Evolutionary conservation across 2,888 invertebrate species (phyloP), one percentile per base, ranked within the genome.

Genomic region (Pardosa pseudoannulata): DNA sequence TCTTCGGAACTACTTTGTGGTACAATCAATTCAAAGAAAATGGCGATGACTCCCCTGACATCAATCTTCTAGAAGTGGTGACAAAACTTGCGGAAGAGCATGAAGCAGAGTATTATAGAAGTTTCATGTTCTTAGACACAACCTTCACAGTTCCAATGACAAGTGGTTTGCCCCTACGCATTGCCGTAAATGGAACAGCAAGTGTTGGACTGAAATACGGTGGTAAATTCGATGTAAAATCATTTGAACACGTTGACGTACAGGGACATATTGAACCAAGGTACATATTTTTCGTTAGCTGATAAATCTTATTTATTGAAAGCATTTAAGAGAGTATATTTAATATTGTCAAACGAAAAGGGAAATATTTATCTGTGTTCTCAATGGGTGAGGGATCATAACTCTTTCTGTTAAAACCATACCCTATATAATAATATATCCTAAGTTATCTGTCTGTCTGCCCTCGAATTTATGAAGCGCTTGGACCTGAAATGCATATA

Each of bases 101-200:
- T 94, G 95, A 95, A 92, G 94, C 96, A 31, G 95, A 95, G 62
- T 96, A 95, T 92, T 95, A 96, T 90, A 96, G 96, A 92, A 95
- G 96, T 0, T 94, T 95, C 0, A 94, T 97, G 91, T 95, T 98
- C 91, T 92, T 98, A 79, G 98, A 98, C 92, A 95, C 96, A 6
- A 95, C 95, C 16, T 96, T 97, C 91, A 95, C 95, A 3, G 94
- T 97, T 0, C 97, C 98, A 0, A 95, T 96, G 36, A 94, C 95
- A 0, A 94, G 95, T 71, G 98, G 98, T 31, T 91, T 98, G 11
- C 98, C 98, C 0, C 93, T 98, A 85, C 95, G 95, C 78, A 93
- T 98, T 90, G 95, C 95, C 90, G 94, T 96, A 0, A 95, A 96
- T 91, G 98, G 97, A 7, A 96, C 97, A 0, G 95, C 96, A 28